Conservation (phyloP, 2,113 vertebrate genomes). For the Dryoscopus gambensis region DNA sequence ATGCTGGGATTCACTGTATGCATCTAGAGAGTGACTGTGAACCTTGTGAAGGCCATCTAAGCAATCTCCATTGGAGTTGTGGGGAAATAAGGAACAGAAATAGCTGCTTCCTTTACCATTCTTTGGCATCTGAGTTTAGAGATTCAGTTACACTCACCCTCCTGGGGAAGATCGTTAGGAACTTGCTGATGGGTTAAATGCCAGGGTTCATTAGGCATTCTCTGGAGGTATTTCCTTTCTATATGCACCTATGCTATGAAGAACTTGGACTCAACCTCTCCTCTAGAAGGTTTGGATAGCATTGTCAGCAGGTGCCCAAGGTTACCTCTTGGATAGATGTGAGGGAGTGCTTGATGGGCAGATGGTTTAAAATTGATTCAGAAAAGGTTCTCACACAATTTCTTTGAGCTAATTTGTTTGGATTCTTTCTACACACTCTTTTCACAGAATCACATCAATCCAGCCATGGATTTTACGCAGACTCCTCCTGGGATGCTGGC, state of each 20-base stretch:
- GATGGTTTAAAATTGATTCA: not conserved
- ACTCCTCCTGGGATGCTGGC: conserved; percentile 96
- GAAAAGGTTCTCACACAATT: not conserved
- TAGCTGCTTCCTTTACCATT: not conserved
- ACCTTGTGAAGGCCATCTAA: not conserved
- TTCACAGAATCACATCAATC: conserved; percentile 92
- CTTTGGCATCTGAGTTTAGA: not conserved
- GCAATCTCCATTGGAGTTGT: not conserved
- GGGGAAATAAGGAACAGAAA: not conserved
- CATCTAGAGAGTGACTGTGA: not conserved
- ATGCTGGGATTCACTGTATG: conserved; percentile 96
- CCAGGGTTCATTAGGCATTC: not conserved
- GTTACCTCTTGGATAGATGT: not conserved
- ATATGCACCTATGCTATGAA: not conserved
- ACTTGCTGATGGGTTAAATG: not conserved
- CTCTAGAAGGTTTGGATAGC: not conserved
- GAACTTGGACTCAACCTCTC: not conserved
- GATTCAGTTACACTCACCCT: not conserved
- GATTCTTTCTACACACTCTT: not conserved
- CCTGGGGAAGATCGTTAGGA: not conserved
- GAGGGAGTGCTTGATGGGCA: not conserved
- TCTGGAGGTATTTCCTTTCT: not conserved
- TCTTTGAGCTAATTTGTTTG: not conserved
- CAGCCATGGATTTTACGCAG: conserved; percentile 95
- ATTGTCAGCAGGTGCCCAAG: not conserved